These are phyloP conservation scores for Apodemia hepburni DNA, from an alignment of 2,888 invertebrate species.

Conservation along the genomic window DNA sequence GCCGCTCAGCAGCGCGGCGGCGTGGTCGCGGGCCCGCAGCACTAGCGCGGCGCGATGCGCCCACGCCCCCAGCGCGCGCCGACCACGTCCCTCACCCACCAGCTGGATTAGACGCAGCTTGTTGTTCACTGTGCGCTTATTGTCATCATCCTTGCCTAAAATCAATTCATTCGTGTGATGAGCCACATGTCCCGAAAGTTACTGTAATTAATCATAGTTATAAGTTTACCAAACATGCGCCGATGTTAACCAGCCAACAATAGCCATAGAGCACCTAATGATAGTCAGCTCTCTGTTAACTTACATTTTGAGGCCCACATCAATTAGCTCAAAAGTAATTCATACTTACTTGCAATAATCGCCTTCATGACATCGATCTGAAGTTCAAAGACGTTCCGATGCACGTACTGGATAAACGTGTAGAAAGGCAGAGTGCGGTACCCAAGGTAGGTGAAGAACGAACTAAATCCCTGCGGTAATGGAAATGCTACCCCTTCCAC, in stretches of 20 bases:
- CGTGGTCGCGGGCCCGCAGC: constrained; percentile 90
- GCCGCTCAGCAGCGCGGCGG: constrained; percentile 88
- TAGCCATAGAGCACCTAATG: too few species aligned
- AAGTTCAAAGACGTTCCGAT: constrained; percentile 90
- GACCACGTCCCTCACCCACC: constrained; percentile 88
- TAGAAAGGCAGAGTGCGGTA: constrained; percentile 88
- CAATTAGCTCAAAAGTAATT: neutral
- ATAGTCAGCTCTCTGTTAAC: too few species aligned
- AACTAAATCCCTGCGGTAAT: constrained; percentile 92
- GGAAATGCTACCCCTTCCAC: constrained; percentile 88
- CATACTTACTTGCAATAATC: constrained; percentile 85
- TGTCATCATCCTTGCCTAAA: constrained; percentile 70
- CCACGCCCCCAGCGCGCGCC: constrained; percentile 89
- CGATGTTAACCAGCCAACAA: too few species aligned
- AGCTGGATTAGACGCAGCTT: constrained; percentile 87
- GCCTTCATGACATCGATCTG: constrained; percentile 94
- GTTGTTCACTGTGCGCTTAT: constrained; percentile 80
- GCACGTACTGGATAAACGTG: constrained; percentile 91
- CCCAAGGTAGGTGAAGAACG: constrained; percentile 93
- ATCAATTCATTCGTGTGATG: neutral
- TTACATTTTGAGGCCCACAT: too few species aligned
- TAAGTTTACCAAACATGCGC: too few species aligned
- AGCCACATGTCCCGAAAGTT: too few species aligned
- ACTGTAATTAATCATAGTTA: too few species aligned
- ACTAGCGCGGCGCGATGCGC: constrained; percentile 87